Evolutionary conservation across 2,888 invertebrate species (phyloP), one percentile per base, ranked within the genome.

Genomic region (Epirrhoe tristata): DNA sequence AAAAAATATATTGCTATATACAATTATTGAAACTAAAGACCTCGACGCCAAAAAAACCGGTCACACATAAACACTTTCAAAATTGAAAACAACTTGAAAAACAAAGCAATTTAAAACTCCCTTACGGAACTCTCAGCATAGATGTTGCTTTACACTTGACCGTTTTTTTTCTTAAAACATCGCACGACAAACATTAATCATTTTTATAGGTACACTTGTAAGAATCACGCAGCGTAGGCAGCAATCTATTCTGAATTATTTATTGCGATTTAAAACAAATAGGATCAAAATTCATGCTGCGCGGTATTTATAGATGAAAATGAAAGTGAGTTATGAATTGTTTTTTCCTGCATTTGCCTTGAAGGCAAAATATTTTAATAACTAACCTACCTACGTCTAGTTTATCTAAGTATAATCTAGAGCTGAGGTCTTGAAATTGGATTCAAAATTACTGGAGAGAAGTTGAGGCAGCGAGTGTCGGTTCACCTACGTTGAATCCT

Each of bases 221-320:
- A 82, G 81, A 78, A 82, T 83, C 86, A 85, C 77, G 86, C 80
- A 75, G 86, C 69, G 87, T 74, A 79, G 81, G 84, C 81, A 83
- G 83, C 78, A 78, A 80, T 83, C 80, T 74, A 75, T 76, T 71
- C 69, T 66, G 73, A 74, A 79, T 85, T 80, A 89, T 88, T 88
- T 88, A 89, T 88, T 81, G 81, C 81, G 76, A 85, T 85, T 84
- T 82, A 83, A 88, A 87, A 87, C 86, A 88, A 89, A 89, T 86
- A 86, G 79, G 82, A 83, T 86, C 89, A 85, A 87, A 81, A 81
- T 78, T 79, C 86, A 83, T 70, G 87, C 88, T 86, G 86, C 6
- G 83, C 10, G 73, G 31, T 77, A 83, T 84, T 83, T 84, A 86
- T 84, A 65, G 72, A 59, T 69, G 60, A 81, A 68, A 66, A 55